Conservation (phyloP, 92 coral and sea anemone genomes). For the Blastomussa wellsi region DNA sequence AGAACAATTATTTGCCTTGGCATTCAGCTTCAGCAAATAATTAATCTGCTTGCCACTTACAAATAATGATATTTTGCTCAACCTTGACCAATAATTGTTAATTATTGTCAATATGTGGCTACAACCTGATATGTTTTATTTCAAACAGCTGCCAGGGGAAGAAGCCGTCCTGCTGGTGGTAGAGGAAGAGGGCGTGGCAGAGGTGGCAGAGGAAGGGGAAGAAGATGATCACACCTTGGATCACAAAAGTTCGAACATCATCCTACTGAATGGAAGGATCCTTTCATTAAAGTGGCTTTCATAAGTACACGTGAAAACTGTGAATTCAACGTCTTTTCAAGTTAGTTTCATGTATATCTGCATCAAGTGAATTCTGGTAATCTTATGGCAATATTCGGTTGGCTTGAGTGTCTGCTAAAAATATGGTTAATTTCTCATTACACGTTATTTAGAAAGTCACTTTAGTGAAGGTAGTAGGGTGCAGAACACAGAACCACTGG, state of each 20-base stretch:
- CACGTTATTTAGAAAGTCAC: not conserved
- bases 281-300: not conserved
- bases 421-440: not conserved
- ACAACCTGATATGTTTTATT: not conserved
- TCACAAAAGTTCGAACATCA: not conserved
- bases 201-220: conserved; percentile 76
- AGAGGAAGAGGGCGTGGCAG: conserved; percentile 97
- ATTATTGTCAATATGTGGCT: too few relatives aligned
- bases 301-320: not conserved
- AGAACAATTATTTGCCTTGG: too few relatives aligned
- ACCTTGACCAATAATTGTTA: too few relatives aligned
- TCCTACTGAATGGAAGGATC: not conserved
- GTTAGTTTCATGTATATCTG: not conserved
- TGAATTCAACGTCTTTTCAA: not conserved
- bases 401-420: not conserved
- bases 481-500: not conserved
- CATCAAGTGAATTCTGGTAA: not conserved
- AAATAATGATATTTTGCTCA: too few relatives aligned
- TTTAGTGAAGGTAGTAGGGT: not conserved
- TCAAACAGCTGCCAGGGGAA: conserved; percentile 33
- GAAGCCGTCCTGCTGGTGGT: conserved; percentile 78
- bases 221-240: conserved; percentile 48
- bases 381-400: not conserved
- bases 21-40: too few relatives aligned
- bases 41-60: too few relatives aligned